These are phyloP conservation scores for Thera britannica DNA, from an alignment of 2,888 invertebrate genomes.

Conservation along the genomic window DNA sequence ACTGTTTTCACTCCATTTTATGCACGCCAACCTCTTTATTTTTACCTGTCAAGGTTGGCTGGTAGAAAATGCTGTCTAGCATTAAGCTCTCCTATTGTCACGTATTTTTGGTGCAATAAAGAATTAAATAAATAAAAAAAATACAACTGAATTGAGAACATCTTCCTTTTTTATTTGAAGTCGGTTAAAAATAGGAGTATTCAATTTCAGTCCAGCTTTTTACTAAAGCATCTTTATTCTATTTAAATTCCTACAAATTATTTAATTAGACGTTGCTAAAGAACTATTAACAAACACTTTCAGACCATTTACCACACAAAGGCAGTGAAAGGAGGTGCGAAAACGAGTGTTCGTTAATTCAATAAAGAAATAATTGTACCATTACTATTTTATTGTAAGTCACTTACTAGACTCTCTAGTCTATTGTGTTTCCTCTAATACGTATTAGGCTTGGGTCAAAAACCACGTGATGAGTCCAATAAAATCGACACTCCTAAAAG, in stretches of 20 bases:
- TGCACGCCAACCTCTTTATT: too few relatives aligned
- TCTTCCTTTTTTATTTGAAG: too few relatives aligned
- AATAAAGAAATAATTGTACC: slow-evolving; percentile 26
- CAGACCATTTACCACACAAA: slow-evolving; percentile 27
- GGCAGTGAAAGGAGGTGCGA: slow-evolving; percentile 31
- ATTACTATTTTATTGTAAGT: slow-evolving; percentile 28
- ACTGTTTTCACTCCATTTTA: too few relatives aligned
- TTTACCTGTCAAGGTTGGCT: too few relatives aligned
- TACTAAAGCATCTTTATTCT: slow-evolving; percentile 1
- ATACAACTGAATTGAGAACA: too few relatives aligned
- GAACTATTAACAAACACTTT: slow-evolving; percentile 31
- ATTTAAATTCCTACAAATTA: slow-evolving; percentile 10
- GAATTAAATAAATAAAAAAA: too few relatives aligned
- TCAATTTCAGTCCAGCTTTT: background rate
- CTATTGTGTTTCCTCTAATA: slow-evolving; percentile 18
- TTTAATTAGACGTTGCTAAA: slow-evolving; percentile 27
- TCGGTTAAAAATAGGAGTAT: background rate
- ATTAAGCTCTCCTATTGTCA: too few relatives aligned
- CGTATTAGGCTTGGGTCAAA: too few relatives aligned
- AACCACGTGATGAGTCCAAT: too few relatives aligned
- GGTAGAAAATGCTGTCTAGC: too few relatives aligned
- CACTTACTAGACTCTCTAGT: slow-evolving; percentile 24
- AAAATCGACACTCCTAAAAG: too few relatives aligned
- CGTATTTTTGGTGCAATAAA: too few relatives aligned
- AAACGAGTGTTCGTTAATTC: slow-evolving; percentile 28